phyloP scores from a whole-genome alignment of 1,140 invertebrate species.

The Eciton burchellii region DNA sequence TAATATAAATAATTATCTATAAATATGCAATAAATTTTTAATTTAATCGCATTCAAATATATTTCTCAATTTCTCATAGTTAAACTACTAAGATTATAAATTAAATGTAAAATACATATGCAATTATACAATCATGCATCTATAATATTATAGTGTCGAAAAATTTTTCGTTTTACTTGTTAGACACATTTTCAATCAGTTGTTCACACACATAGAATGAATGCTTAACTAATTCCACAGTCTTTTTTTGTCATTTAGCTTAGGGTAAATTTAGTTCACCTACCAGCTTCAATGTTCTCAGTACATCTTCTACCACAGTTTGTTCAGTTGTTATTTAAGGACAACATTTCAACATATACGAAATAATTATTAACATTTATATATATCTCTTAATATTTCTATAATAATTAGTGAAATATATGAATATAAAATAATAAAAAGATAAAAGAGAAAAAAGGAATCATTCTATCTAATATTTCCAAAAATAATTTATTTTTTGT shows the following conservation, averaged over 20 bases:
- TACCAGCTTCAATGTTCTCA: slow-evolving; percentile 80
- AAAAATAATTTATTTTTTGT: slow-evolving; percentile 5
- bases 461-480: slow-evolving; percentile 13
- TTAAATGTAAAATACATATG: not conserved
- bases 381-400: slow-evolving; percentile 17
- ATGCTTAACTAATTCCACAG: slow-evolving; percentile 49
- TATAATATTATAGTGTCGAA: slow-evolving; percentile 12
- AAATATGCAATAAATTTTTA: not conserved
- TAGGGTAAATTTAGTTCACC: slow-evolving; percentile 85
- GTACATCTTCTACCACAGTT: slow-evolving; percentile 78
- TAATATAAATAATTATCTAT: not conserved
- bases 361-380: slow-evolving; percentile 24
- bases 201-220: slow-evolving; percentile 47
- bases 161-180: not conserved
- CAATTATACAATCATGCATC: not conserved
- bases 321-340: slow-evolving; percentile 73
- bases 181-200: not conserved
- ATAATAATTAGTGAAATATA: not conserved
- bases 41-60: slow-evolving; percentile 5
- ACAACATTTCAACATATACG: slow-evolving; percentile 1
- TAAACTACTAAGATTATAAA: slow-evolving; percentile 8
- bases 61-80: not conserved
- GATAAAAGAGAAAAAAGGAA: not conserved
- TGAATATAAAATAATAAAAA: not conserved
- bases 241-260: slow-evolving; percentile 74